Base-by-base conservation (phyloP, 2,113 vertebrate species). In the Bos javanicus region DNA sequence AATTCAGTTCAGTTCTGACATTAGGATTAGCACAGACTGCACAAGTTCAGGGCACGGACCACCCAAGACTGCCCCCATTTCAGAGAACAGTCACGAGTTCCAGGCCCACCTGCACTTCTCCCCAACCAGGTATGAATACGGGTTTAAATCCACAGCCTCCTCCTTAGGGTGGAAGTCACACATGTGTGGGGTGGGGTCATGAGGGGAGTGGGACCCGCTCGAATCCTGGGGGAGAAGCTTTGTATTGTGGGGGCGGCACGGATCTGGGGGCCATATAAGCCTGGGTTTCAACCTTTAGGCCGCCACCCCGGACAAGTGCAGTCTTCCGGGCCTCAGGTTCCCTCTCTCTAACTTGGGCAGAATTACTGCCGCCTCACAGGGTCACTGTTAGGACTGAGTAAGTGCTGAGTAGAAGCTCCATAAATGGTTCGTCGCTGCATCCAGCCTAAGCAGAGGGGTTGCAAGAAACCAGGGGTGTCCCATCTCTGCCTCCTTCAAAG, bases 51-150 rank as follows among this genome's bases (percentile, higher is more conserved):
- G 6, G 9, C 16, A 46, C 7, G 9, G 71, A 54, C 30, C 28
- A 5, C 46, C 2, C 6, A 33, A 36, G 39, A n/a, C n/a, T 5
- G 59, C 7, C 60, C 48, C 19, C 3, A 2, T 23, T 6, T 62
- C 43, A 48, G 85, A 50, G 23, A 0, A 9, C 57, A 10, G 0
- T 36, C 30, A 0, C 7, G 2, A 56, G 82, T 50, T 46, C 59
- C 26, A 16, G 76, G 54, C 39, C 12, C 30, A 25, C 17, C 26
- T 2, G 21, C 4, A 4, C n/a, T 46, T 88, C 86, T 87, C 30
- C 30, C 30, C 5, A 46, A 3, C 0, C 3, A 48, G 39, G 64
- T 59, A 0, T 25, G 30, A 59, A 11, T 17, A 0, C 2, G 28
- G 71, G 60, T 16, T n/a, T 71, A 23, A 71, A 30, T 56, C 52